These are phyloP conservation scores for Drosophila imparisetae DNA, from an alignment of 2,888 invertebrate genomes.

Conservation along the genomic window DNA sequence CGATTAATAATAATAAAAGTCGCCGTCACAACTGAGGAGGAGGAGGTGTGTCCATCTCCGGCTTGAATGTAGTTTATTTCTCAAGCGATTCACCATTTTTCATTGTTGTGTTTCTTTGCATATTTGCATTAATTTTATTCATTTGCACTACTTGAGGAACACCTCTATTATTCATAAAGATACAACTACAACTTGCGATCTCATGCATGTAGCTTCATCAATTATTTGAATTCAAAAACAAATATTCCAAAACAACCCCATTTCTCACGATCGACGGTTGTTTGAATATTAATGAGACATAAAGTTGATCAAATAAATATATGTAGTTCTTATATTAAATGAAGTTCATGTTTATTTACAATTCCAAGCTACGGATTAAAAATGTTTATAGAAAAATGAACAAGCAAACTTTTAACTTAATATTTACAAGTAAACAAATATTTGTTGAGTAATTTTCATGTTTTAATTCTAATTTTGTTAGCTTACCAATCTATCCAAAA, in stretches of 20 bases:
- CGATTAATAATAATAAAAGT: slow-evolving; percentile 43
- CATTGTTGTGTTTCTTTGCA: slow-evolving; percentile 36
- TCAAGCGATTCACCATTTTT: slow-evolving; percentile 28
- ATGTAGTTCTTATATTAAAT: background rate
- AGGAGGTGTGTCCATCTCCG: slow-evolving; percentile 58
- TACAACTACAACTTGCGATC: slow-evolving; percentile 1
- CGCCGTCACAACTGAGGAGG: slow-evolving; percentile 12
- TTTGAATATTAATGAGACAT: background rate
- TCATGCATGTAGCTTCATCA: background rate
- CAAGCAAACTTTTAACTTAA: background rate
- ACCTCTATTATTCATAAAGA: slow-evolving; percentile 9
- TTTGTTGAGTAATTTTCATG: background rate
- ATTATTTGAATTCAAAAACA: slow-evolving; percentile 4
- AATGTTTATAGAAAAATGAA: background rate
- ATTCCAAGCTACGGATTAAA: background rate
- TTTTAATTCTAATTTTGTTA: background rate
- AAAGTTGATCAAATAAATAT: background rate
- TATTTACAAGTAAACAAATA: background rate
- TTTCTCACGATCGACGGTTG: background rate
- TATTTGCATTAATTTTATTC: slow-evolving; percentile 21
- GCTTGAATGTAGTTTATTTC: slow-evolving; percentile 37
- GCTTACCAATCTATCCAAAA: background rate
- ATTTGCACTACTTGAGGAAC: background rate
- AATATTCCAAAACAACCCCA: slow-evolving; percentile 1
- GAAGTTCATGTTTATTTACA: background rate